Conservation (phyloP, 2,113 vertebrate genomes). For the Amazona guildingii region DNA sequence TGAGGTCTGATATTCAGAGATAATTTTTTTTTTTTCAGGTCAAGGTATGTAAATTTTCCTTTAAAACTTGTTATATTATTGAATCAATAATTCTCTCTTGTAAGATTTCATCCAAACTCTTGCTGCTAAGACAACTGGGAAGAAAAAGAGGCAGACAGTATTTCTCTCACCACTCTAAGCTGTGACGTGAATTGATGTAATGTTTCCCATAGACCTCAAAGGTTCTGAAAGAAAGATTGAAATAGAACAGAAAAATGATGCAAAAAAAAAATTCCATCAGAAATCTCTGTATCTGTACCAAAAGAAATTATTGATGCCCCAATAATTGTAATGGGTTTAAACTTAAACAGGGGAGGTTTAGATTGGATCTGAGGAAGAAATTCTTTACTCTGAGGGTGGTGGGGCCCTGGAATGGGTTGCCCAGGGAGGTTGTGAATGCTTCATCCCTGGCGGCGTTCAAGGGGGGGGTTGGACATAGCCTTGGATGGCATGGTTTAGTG, state of each 20-base stretch:
- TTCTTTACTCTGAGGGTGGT: too few species aligned
- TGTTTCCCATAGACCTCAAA: neutral
- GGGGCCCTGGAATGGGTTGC: too few species aligned
- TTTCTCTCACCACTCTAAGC: neutral
- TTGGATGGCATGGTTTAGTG: too few species aligned
- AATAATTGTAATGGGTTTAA: neutral
- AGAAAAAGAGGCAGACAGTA: neutral
- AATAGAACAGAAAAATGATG: neutral
- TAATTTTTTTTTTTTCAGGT: neutral
- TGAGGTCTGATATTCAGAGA: neutral
- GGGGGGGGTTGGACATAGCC: too few species aligned
- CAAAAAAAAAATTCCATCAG: neutral
- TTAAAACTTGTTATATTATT: neutral
- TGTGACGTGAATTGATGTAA: neutral
- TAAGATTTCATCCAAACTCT: neutral
- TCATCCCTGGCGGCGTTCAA: too few species aligned
- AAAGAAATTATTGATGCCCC: neutral
- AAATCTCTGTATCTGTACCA: neutral
- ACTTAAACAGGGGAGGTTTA: too few species aligned
- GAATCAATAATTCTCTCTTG: neutral
- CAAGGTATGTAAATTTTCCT: neutral
- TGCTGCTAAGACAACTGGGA: neutral
- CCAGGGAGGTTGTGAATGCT: too few species aligned
- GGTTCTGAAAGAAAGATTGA: neutral
- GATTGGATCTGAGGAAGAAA: too few species aligned